Evolutionary conservation across 1,140 invertebrate genomes (phyloP), one percentile per base, ranked within the genome.

Genomic region (Carcinoscorpius rotundicauda): DNA sequence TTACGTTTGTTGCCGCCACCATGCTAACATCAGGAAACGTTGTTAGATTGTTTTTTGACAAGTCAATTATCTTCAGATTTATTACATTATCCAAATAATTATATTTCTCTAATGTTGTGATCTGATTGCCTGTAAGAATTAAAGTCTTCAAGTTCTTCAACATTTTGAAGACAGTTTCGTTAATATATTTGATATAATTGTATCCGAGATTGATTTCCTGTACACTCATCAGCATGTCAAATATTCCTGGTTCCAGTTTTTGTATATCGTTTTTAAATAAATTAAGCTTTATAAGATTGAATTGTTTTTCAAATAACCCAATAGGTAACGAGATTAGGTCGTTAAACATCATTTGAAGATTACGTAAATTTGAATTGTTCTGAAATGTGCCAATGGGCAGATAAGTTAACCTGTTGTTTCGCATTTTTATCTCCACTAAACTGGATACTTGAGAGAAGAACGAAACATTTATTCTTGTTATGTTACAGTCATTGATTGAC

Each of bases 321-420:
- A 79, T 74, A 52, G 89, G 88, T 51, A 89, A 78, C 49, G 80
- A 85, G 84, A 85, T 87, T 50, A 92, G 84, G 72, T 89, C 87
- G 77, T 91, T 91, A 71, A 87, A 84, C 64, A 82, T 84, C 6
- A 93, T 76, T 77, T 91, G 83, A 66, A 92, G 78, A 66, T 81
- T 78, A 66, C 84, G 81, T 55, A 91, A 78, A 72, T 85, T 81
- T 6, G 66, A 62, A 52, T 66, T 68, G 29, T 69, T 65, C 6
- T 49, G 48, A 8, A 66, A 67, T 51, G 69, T 52, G 8, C 61
- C 58, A 29, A 48, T 51, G 4, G 67, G 64, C 49, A 69, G 52
- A 29, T 6, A 52, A 48, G 48, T 52, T 51, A 69, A 55, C 10
- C 57, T 57, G 56, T 69, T 69, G 4, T 65, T 56, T 49, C 58